Percentiles rank a stretch among this genome's conserved stretches.
Evolutionary conservation across 2,888 invertebrate genomes (phyloP).

Genomic region (Lampropteryx suffumata): DNA sequence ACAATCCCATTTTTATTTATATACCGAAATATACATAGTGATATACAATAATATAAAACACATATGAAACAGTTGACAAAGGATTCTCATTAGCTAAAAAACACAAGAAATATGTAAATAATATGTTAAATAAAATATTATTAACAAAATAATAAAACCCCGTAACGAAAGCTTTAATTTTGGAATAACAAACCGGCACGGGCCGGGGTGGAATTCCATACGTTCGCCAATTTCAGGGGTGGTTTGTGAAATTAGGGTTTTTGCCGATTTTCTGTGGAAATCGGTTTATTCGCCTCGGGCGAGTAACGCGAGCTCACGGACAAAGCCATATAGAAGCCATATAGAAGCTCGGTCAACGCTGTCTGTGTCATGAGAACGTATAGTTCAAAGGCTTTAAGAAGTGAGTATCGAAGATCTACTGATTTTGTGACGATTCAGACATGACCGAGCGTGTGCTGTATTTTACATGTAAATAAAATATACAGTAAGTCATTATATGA

Average conservation of each 20-base stretch:
- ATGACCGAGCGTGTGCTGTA: no score
- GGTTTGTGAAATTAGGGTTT: conserved; percentile 28
- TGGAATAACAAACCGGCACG: conserved; percentile 10
- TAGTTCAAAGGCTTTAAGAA: conserved; percentile 1
- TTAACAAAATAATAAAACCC: conserved; percentile 8
- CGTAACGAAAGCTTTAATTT: conserved; percentile 11
- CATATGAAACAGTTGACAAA: no score
- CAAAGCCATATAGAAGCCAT: conserved; percentile 29
- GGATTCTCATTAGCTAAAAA: no score
- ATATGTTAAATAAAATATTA: conserved; percentile 1
- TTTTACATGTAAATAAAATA: no score
- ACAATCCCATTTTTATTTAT: no score
- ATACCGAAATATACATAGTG: no score
- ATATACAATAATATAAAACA: no score
- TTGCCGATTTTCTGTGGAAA: conserved; percentile 27
- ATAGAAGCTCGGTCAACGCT: conserved; percentile 11
- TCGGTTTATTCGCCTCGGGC: conserved; percentile 31
- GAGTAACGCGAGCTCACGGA: conserved; percentile 29
- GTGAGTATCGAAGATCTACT: no score
- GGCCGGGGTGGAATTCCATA: conserved; percentile 29
- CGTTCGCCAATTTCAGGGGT: conserved; percentile 27
- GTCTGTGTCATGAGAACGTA: not conserved
- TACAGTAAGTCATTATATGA: no score
- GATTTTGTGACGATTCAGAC: no score
- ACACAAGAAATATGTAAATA: not conserved